Percentiles rank a stretch among this genome's conserved stretches.
Conservation (phyloP, 2,113 vertebrate species). For the Thamnaconus septentrionalis region DNA sequence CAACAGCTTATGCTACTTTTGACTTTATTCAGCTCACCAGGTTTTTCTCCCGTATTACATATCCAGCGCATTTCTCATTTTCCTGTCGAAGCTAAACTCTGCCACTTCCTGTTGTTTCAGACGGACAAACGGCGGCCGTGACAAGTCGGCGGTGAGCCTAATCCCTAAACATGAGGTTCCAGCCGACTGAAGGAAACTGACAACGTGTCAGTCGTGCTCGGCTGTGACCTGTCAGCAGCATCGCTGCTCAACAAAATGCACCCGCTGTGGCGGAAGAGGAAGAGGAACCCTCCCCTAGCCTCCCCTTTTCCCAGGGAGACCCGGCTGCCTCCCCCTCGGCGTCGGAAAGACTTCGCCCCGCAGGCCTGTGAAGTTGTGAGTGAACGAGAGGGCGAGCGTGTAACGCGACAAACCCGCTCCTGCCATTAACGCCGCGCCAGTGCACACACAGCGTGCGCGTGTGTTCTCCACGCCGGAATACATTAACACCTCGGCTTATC, state of each 20-base stretch:
- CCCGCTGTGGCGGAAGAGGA: background rate
- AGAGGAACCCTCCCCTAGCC: constrained; percentile 1
- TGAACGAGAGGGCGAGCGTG: constrained; percentile 21
- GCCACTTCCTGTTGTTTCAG: background rate
- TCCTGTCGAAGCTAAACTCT: too few relatives aligned
- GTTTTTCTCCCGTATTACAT: too few relatives aligned
- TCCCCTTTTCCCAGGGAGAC: constrained; percentile 6
- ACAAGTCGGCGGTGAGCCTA: constrained; percentile 23
- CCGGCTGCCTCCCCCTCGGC: constrained; percentile 18
- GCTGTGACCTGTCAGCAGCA: constrained; percentile 44
- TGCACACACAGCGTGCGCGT: constrained; percentile 49
- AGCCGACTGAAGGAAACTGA: constrained; percentile 47
- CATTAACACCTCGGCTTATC: constrained; percentile 62
- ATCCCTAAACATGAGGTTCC: constrained; percentile 62
- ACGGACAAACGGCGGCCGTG: constrained; percentile 8
- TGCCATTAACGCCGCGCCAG: constrained; percentile 62
- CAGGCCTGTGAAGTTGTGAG: constrained; percentile 15
- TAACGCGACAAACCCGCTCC: constrained; percentile 41
- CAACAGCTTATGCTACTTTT: too few relatives aligned
- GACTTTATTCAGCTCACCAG: too few relatives aligned
- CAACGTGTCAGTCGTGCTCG: constrained; percentile 43
- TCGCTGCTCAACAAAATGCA: constrained; percentile 39
- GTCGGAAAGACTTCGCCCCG: constrained; percentile 14
- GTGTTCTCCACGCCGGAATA: constrained; percentile 50
- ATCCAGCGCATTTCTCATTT: too few relatives aligned